Percentiles rank a stretch among this genome's conserved stretches.
phyloP scores from a whole-genome alignment of 1,140 invertebrate genomes.

The Teleogryllus occipitalis region DNA sequence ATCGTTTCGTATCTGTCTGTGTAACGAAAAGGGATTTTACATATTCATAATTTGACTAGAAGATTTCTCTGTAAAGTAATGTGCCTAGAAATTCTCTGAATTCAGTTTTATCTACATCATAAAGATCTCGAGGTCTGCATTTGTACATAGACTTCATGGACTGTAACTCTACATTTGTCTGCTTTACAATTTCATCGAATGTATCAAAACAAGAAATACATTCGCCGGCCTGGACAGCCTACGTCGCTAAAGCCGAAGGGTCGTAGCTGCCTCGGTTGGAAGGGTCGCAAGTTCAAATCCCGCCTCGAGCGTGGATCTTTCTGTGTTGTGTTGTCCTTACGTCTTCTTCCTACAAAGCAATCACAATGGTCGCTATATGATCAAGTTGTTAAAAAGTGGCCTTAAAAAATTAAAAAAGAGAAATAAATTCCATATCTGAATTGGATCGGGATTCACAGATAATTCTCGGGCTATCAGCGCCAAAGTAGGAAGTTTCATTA shows the following conservation, averaged over 20 bases:
- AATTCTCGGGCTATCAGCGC: neutral
- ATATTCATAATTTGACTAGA: neutral
- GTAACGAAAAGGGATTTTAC: neutral
- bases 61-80: neutral
- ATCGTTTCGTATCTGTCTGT: too few species aligned
- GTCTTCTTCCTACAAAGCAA: too few species aligned
- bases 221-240: too few species aligned
- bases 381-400: too few species aligned
- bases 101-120: neutral
- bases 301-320: too few species aligned
- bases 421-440: neutral
- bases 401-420: too few species aligned
- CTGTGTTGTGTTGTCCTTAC: too few species aligned
- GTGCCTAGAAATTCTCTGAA: neutral
- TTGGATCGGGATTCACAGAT: neutral
- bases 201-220: neutral
- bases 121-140: neutral
- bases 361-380: too few species aligned
- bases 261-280: too few species aligned
- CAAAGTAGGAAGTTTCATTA: neutral
- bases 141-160: neutral
- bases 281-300: too few species aligned
- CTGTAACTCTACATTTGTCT: neutral
- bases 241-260: too few species aligned
- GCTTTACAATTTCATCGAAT: neutral